Evolutionary conservation across 2,113 vertebrate species (phyloP).

Genomic region (Nesogale talazaci): DNA sequence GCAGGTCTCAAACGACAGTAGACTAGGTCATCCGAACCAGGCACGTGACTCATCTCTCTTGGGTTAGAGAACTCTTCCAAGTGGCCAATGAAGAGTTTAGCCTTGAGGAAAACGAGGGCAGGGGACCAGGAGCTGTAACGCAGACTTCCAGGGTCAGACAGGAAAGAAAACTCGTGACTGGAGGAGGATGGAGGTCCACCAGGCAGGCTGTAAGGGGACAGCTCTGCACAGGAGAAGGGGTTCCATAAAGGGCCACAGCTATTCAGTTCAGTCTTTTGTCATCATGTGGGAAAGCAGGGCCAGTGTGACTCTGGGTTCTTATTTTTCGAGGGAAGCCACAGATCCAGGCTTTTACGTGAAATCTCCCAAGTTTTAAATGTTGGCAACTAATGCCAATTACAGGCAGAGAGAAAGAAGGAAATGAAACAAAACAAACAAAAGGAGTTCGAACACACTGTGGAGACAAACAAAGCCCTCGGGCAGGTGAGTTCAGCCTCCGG

Average conservation of each 20-base stretch:
- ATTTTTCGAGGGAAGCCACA: not conserved
- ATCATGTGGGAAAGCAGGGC: not conserved
- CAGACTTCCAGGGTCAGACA: not conserved
- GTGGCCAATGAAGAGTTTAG: not conserved
- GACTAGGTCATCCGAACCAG: not conserved
- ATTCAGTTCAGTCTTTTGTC: not conserved
- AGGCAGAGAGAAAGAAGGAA: not conserved
- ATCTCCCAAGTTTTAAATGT: not conserved
- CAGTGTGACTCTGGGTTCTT: not conserved
- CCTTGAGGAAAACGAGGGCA: not conserved
- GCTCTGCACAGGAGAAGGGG: not conserved
- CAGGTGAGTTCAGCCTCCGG: not conserved
- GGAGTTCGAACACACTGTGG: not conserved
- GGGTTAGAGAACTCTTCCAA: not conserved
- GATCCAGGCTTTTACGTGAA: not conserved
- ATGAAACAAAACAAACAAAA: no score
- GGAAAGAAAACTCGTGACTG: not conserved
- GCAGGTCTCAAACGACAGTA: not conserved
- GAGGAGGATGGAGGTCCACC: not conserved
- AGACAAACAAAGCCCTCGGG: slow-evolving; percentile 8
- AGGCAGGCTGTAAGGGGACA: not conserved
- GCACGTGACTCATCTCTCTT: not conserved
- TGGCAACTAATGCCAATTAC: not conserved
- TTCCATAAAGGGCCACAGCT: not conserved
- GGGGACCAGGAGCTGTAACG: not conserved